phyloP scores from a whole-genome alignment of 2,797 vertebrate genomes.

The Microctenopoma stevenorrisi region DNA sequence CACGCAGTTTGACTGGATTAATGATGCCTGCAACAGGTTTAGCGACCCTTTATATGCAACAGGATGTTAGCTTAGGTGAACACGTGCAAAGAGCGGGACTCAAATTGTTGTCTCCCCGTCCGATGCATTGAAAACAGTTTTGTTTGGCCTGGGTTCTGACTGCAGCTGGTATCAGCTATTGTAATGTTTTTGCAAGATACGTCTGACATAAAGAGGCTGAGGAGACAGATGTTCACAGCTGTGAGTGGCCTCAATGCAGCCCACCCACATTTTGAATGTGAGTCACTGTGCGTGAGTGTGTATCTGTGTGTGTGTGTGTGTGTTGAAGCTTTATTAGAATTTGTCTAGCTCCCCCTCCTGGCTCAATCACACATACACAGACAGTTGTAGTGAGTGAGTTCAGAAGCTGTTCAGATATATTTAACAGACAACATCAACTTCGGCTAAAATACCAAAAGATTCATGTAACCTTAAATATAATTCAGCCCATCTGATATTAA shows the following conservation, averaged over 20 bases:
- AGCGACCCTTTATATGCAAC: conserved; percentile 8
- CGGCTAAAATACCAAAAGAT: too few species aligned
- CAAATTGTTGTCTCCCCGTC: conserved; percentile 20
- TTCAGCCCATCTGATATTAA: too few species aligned
- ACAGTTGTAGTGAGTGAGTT: too few species aligned
- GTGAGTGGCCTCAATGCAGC: conserved; percentile 58
- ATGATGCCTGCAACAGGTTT: not conserved
- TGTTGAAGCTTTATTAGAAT: not conserved
- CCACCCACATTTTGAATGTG: conserved; percentile 67
- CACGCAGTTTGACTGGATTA: conserved; percentile 4
- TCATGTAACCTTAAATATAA: too few species aligned
- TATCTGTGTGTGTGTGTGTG: conserved; percentile 17
- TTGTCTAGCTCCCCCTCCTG: conserved; percentile 53
- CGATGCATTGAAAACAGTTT: conserved; percentile 47
- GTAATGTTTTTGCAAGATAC: conserved; percentile 66
- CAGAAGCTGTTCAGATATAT: too few species aligned
- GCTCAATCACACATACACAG: too few species aligned
- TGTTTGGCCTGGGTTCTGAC: conserved; percentile 35
- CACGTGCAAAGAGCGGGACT: conserved; percentile 9
- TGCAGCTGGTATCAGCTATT: conserved; percentile 63
- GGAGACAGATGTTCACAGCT: conserved; percentile 74
- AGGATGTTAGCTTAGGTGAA: conserved; percentile 7
- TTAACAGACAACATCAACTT: too few species aligned
- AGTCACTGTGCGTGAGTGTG: conserved; percentile 42
- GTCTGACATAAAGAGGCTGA: conserved; percentile 44